Evolutionary conservation across 2,888 invertebrate species (phyloP).

Genomic region (Lissocephala sabroskyi): DNA sequence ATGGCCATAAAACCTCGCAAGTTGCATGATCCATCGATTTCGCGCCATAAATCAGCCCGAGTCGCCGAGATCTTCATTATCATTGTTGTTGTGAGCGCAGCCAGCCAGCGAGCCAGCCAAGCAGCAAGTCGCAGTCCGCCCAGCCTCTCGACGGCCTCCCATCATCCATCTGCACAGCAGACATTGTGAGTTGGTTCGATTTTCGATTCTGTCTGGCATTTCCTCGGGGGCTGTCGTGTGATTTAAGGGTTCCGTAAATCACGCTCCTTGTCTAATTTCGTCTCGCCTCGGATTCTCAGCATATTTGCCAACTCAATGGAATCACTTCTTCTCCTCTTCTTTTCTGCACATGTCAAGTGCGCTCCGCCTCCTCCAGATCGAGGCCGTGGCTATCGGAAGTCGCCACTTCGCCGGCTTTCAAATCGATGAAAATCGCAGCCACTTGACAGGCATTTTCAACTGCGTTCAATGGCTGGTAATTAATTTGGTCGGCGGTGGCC

Average conservation of each 20-base stretch:
- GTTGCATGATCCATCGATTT: conserved; percentile 26
- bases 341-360: conserved; percentile 48
- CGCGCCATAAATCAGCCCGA: conserved; percentile 42
- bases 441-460: too few relatives aligned
- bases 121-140: conserved; percentile 5
- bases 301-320: conserved; percentile 69
- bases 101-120: not conserved
- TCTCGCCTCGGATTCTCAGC: conserved; percentile 64
- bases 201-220: conserved; percentile 31
- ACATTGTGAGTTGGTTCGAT: conserved; percentile 46
- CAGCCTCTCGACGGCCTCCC: not conserved
- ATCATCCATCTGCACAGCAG: conserved; percentile 42
- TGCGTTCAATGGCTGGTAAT: too few relatives aligned
- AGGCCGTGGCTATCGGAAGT: too few relatives aligned
- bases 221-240: conserved; percentile 44
- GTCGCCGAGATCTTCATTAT: conserved; percentile 18
- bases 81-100: conserved; percentile 16
- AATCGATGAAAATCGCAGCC: too few relatives aligned
- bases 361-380: conserved; percentile 38
- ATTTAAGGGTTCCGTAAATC: conserved; percentile 71
- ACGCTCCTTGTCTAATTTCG: conserved; percentile 71
- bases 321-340: conserved; percentile 51
- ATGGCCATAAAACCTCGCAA: conserved; percentile 14
- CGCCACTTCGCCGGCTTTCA: too few relatives aligned
- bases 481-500: conserved; percentile 13